phyloP scores from a whole-genome alignment of 2,113 vertebrate genomes.

The Gobio gobio region DNA sequence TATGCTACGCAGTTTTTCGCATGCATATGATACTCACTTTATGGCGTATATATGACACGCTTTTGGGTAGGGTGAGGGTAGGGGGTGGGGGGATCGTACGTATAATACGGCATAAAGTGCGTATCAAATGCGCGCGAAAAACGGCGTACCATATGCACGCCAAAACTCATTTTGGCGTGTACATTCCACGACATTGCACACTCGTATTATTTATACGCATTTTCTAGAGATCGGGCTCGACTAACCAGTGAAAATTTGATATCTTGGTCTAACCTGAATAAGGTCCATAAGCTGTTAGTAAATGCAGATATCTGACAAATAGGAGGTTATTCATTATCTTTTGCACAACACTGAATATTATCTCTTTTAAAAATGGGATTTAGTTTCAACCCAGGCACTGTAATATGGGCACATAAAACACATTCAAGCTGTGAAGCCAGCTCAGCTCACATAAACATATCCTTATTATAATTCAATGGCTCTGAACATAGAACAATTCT shows the following conservation, averaged over 20 bases:
- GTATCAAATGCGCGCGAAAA: too few species aligned
- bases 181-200: too few species aligned
- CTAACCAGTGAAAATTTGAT: background rate
- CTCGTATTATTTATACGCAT: too few species aligned
- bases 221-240: too few species aligned
- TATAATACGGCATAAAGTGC: too few species aligned
- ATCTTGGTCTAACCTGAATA: background rate
- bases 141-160: too few species aligned
- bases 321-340: background rate
- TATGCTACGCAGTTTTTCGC: too few species aligned
- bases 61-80: too few species aligned
- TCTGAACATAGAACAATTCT: slow-evolving; percentile 4
- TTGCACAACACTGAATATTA: background rate
- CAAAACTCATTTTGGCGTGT: too few species aligned
- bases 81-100: too few species aligned
- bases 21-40: too few species aligned
- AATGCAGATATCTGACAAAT: background rate
- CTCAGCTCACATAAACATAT: slow-evolving; percentile 18
- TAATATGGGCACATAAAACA: background rate
- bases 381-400: slow-evolving; percentile 3
- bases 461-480: slow-evolving; percentile 34
- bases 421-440: slow-evolving; percentile 33
- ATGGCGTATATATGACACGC: too few species aligned
- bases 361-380: background rate
- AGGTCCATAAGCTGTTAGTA: background rate